Percentiles rank a stretch among this genome's conserved stretches.
These are phyloP conservation scores for Takifugu flavidus DNA, from an alignment of 2,113 vertebrate genomes.

Conservation along the genomic window DNA sequence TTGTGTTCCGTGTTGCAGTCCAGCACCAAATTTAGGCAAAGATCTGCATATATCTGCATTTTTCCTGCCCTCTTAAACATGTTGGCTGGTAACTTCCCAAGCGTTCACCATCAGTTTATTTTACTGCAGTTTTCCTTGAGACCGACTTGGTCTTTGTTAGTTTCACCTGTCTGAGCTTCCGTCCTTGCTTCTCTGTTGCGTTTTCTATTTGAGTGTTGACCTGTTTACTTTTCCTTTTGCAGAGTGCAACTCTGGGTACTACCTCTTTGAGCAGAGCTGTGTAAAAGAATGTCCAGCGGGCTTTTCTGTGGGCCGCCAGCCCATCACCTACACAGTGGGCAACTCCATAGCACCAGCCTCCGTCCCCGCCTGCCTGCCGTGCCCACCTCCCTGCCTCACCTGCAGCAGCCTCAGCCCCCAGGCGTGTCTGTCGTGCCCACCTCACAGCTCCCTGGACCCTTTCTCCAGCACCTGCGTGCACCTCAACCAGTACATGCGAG, in stretches of 20 bases:
- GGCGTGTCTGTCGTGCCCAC: conserved; percentile 88
- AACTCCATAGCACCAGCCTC: conserved; percentile 76
- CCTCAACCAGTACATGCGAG: conserved; percentile 87
- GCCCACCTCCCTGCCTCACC: conserved; percentile 84
- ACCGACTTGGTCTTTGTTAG: not conserved
- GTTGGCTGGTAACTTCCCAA: too few species aligned
- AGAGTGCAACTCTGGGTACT: conserved; percentile 91
- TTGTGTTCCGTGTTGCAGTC: conserved; percentile 26
- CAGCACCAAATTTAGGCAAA: conserved; percentile 21
- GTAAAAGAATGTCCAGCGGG: conserved; percentile 85
- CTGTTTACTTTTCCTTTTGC: conserved; percentile 28
- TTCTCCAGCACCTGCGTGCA: conserved; percentile 80
- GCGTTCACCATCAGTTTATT: not conserved
- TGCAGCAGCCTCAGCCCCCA: conserved; percentile 78
- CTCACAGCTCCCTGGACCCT: conserved; percentile 83
- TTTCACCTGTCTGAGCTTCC: not conserved
- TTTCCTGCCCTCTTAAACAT: not conserved
- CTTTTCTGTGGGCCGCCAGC: conserved; percentile 73
- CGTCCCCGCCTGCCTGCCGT: conserved; percentile 83
- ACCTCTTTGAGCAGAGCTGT: conserved; percentile 86
- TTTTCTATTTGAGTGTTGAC: conserved; percentile 1
- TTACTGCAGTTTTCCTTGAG: not conserved
- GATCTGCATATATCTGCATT: conserved; percentile 25
- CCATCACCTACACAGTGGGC: conserved; percentile 73
- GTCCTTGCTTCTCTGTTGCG: conserved; percentile 9